phyloP scores from a whole-genome alignment of 1,140 invertebrate species.

The Globodera ellingtonae region DNA sequence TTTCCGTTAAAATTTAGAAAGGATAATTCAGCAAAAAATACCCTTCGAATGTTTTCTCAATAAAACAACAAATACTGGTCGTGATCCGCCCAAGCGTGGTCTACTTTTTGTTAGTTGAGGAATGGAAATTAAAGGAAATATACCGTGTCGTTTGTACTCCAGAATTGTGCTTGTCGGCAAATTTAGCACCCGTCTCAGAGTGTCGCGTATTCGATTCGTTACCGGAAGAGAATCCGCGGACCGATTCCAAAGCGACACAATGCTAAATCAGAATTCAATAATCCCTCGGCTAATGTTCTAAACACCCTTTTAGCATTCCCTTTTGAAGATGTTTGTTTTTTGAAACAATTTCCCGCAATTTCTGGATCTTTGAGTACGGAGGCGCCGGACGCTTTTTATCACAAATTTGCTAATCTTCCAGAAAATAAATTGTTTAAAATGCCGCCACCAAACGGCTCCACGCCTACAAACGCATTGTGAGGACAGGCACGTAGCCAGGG shows the following conservation, averaged over 20 bases:
- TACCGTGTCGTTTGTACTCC: slow-evolving; percentile 90
- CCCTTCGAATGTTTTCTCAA: neutral
- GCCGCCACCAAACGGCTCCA: too few species aligned
- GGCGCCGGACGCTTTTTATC: too few species aligned
- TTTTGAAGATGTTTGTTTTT: too few species aligned
- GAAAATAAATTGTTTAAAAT: neutral
- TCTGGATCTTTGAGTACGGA: too few species aligned
- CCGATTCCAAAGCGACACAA: slow-evolving; percentile 96
- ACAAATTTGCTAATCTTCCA: too few species aligned
- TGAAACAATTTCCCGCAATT: too few species aligned
- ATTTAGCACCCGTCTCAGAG: slow-evolving; percentile 87
- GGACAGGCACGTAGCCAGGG: too few species aligned
- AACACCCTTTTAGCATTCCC: too few species aligned
- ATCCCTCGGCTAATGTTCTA: too few species aligned
- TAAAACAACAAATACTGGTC: neutral
- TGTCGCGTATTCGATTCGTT: slow-evolving; percentile 88
- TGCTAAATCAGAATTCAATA: slow-evolving; percentile 61
- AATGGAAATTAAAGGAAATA: neutral
- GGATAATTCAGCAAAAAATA: neutral
- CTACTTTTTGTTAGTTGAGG: neutral
- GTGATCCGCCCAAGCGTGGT: neutral
- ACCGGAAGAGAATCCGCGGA: slow-evolving; percentile 82
- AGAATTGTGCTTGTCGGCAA: slow-evolving; percentile 86
- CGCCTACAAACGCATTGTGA: too few species aligned
- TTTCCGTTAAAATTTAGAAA: neutral